Evolutionary conservation across 2,888 invertebrate species (phyloP), one percentile per base, ranked within the genome.

Genomic region (Sicus ferrugineus): DNA sequence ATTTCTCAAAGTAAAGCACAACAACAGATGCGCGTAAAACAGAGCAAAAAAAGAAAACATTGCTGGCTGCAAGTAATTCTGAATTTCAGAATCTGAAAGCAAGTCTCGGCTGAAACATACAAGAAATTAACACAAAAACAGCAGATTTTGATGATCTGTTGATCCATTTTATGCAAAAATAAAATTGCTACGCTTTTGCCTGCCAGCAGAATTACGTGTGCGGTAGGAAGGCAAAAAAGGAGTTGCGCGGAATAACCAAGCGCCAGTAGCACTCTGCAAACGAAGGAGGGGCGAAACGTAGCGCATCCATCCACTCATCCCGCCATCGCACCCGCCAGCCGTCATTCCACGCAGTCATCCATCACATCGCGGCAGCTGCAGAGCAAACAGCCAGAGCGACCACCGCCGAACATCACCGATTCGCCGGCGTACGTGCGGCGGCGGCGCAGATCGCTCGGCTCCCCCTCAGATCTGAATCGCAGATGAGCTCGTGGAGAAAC

Each of bases 131-230:
- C 28, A 23, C 23, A 62, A 23, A 21, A 63, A 28, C 63, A n/a
- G n/a, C 28, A 56, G 56, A 56, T 61, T 61, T 65, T 56, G 66
- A 66, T 66, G 66, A 66, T 66, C 66, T 66, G 66, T 66, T 66
- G 66, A 66, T 66, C 66, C 66, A 66, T 66, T 66, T 66, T 58
- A 66, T 66, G 66, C 66, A 66, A 66, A 66, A 66, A 66, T 66
- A 66, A 66, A 56, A 56, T 66, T 58, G 28, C 42, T 28, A 66
- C n/a, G n/a, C n/a, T n/a, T 66, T 66, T 66, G 19, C 56, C 66
- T 58, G 9, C 46, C 21, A 56, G 66, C 66, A 19, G 7, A 42
- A 56, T 63, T 16, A 28, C 2, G 21, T 34, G 48, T 48, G n/a
- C 23, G 23, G 26, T 23, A 65, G 9, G 34, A 7, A 54, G 34